A percentile compares a stretch with the other conserved stretches of the same genome.
Evolutionary conservation across 2,113 vertebrate species (phyloP).

Genomic region (Sylvicapra grimmia): DNA sequence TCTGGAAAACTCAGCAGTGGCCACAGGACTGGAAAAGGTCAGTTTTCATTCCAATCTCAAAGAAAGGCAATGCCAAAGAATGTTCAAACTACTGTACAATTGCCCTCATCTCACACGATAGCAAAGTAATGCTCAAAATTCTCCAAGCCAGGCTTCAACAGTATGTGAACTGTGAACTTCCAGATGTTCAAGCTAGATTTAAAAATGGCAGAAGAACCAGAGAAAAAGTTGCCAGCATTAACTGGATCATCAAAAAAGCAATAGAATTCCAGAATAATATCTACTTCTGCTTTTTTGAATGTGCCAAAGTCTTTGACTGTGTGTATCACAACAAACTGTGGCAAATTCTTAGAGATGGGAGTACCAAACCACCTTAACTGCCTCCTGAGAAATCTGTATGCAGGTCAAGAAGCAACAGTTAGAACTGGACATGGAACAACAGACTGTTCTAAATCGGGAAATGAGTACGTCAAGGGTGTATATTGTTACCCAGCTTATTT

Average conservation of each 20-base stretch:
- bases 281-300: not conserved
- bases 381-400: not conserved
- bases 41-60: not conserved
- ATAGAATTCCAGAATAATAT: not conserved
- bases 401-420: not conserved
- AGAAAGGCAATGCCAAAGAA: not conserved
- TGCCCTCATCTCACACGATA: not conserved
- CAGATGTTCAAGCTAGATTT: not conserved
- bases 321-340: not conserved
- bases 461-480: not conserved
- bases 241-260: not conserved
- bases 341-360: not conserved
- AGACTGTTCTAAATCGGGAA: not conserved
- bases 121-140: not conserved
- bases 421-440: not conserved
- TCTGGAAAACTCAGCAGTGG: not conserved
- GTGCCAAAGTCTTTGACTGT: not conserved
- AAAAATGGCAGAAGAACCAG: not conserved
- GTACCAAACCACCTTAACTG: not conserved
- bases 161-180: not conserved
- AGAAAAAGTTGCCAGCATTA: not conserved
- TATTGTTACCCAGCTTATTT: not conserved
- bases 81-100: not conserved
- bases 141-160: not conserved
- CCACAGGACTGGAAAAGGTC: not conserved